Evolutionary conservation across 35 echinoderm and acorn worm species (phyloP), one percentile per base, ranked within the genome.

Genomic region (Anneissia japonica): DNA sequence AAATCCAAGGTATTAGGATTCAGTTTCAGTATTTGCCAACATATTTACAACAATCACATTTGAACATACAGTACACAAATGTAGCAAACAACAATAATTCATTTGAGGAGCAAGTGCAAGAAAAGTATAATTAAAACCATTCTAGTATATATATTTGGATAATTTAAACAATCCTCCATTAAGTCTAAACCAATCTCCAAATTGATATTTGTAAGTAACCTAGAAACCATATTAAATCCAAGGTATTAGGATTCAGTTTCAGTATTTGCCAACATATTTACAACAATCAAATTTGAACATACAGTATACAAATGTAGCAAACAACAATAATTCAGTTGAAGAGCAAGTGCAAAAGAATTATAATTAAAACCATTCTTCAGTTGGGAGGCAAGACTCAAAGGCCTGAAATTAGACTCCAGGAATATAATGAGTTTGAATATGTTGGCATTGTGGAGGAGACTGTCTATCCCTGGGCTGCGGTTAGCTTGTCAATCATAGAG

Each of bases 301-400:
- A 12, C 51, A 64, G n/a, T n/a, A n/a, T n/a, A n/a, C 26, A 23
- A 64, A 64, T 45, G 51, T 64, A 9, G 11, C 7, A 19, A 26
- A 26, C 51, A 9, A n/a, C n/a, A n/a, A n/a, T n/a, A n/a, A n/a
- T n/a, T n/a, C n/a, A 64, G 21, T 64, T 64, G 51, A 64, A 64
- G 51, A 64, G 11, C 51, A 64, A 64, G 51, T 64, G n/a, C 21
- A 64, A 6, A 3, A 64, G 51, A 26, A 6, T 64, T 64, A 64
- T 64, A 64, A 64, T 64, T 64, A 64, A 64, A 64, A 64, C 51
- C 51, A 64, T 64, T 64, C 51, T 64, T 64, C 51, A 64, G 51
- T 64, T 64, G 51, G 51, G 51, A 64, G 51, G 51, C 5, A 6
- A 64, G 51, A 9, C 51, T 64, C 51, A 6, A 1, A 26, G 51